Base-by-base conservation (phyloP, 2,888 invertebrate genomes). In the Dryobota labecula region DNA sequence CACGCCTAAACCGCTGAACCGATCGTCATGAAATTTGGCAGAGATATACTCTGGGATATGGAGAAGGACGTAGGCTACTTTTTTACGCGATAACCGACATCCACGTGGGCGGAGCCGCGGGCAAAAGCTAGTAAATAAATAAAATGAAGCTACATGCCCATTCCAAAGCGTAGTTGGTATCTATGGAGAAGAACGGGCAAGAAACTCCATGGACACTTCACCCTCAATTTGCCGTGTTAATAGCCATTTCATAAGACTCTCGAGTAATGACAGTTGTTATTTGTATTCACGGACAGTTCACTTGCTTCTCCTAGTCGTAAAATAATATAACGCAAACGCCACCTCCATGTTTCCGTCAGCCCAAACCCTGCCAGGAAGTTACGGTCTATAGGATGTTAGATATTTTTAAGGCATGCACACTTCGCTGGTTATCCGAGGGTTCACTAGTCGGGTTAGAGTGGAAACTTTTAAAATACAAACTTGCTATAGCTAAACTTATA, bases 381-480 rank as follows among this genome's bases (percentile, higher is more conserved):
- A 81, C 79, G 66, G 74, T 80, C 75, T 84, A 81, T 83, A 83
- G 82, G 67, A 85, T 72, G 84, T 85, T 86, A 87, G 84, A 86
- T 85, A 89, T 88, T 89, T 88, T 87, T 83, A 85, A 87, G 76
- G 80, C 82, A 76, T 82, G 84, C 82, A 83, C 78, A 86, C 84
- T 89, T 73, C 75, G 75, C 81, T 84, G 84, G 78, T 66, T 84
- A 83, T 78, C 73, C 77, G 67, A 84, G 78, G 79, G 84, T 78
- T 82, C 76, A 81, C 82, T 79, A 80, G 76, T 75, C 72, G 70
- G 74, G 74, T 71, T 77, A 66, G 47, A 78, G 75, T 65, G 72
- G 68, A 83, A 84, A 82, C 69, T 82, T 84, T 75, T 61, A 53
- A 78, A 76, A 78, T 72, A 72, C 43, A 20, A 67, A 81, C 54